Base-by-base conservation (phyloP, 2,797 vertebrate genomes). In the Neomorphus geoffroyi region DNA sequence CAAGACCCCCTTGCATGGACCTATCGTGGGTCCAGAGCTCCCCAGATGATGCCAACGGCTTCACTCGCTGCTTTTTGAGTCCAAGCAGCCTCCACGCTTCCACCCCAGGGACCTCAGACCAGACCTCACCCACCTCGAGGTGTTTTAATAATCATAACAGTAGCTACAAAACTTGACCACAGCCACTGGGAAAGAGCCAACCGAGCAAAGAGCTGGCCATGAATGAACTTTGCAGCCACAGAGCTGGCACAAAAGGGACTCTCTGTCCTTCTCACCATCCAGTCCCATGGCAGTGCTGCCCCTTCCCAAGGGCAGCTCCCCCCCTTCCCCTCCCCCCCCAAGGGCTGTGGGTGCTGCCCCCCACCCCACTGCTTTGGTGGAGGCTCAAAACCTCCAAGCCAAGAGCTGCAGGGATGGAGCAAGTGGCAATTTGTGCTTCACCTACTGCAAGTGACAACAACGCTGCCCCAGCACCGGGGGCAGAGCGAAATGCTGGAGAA, bases 1-100 rank as follows among this genome's bases (percentile, higher is more conserved):
- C 3, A 1, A 56, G 77, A 45, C 32, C 53, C 46, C 0, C 48
- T 9, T 3, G 1, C 12, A 1, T 0, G 8, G 35, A 11, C 27
- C 61, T 39, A 3, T 1, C 0, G 3, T 1, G 11, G 32, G 26
- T 23, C 58, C 33, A 4, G 26, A 7, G 16, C 7, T 37, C 27
- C 54, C 58, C 30, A 8, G 6, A 4, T 2, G 73, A 39, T 37
- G 57, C 24, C 10, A 18, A 7, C 8, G 1, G 46, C 26, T 3
- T 9, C 2, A 28, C 11, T 50, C 2, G 0, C 35, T 21, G 88
- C 18, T 48, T 67, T 66, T 43, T 21, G 22, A 10, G 18, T 2
- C 11, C n/a, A 4, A 45, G 48, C 26, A 45, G 39, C 61, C 39
- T 16, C 79, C 7, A 9, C 10, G 0, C 22, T 23, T 23, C 48